A percentile compares a stretch with the other conserved stretches of the same genome.
Evolutionary conservation across 1,140 invertebrate genomes (phyloP).

Genomic region (Zaprionus ornatus): DNA sequence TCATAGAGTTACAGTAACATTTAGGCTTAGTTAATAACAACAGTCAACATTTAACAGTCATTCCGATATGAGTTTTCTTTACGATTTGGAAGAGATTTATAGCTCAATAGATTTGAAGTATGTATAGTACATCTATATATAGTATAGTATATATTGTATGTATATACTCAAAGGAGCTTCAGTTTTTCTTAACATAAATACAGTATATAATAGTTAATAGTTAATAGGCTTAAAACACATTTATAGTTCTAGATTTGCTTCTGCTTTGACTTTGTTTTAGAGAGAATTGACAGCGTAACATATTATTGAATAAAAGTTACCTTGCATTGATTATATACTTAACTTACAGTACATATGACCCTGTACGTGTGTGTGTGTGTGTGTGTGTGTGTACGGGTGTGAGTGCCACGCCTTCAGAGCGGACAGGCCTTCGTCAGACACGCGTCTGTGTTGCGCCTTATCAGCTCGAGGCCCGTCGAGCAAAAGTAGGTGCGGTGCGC

Average conservation of each 20-base stretch:
- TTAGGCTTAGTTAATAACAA: constrained; percentile 68
- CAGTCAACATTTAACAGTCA: constrained; percentile 84
- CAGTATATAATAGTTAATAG: background rate
- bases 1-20: constrained; percentile 38
- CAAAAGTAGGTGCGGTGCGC: constrained; percentile 24
- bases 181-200: constrained; percentile 1
- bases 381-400: background rate
- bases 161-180: constrained; percentile 1
- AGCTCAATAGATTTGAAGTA: constrained; percentile 32
- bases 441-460: constrained; percentile 23
- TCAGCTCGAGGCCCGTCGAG: constrained; percentile 15
- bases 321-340: constrained; percentile 53
- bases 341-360: constrained; percentile 28
- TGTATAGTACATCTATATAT: constrained; percentile 22
- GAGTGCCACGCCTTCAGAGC: constrained; percentile 8
- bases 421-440: constrained; percentile 4
- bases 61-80: constrained; percentile 78
- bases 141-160: constrained; percentile 3
- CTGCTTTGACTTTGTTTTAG: constrained; percentile 21
- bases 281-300: constrained; percentile 43
- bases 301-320: constrained; percentile 53
- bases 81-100: constrained; percentile 69
- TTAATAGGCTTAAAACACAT: background rate
- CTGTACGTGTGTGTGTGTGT: constrained; percentile 9
- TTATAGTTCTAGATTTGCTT: background rate